These are phyloP conservation scores for Micromesistius poutassou DNA, from an alignment of 2,797 vertebrate genomes.

Conservation along the genomic window DNA sequence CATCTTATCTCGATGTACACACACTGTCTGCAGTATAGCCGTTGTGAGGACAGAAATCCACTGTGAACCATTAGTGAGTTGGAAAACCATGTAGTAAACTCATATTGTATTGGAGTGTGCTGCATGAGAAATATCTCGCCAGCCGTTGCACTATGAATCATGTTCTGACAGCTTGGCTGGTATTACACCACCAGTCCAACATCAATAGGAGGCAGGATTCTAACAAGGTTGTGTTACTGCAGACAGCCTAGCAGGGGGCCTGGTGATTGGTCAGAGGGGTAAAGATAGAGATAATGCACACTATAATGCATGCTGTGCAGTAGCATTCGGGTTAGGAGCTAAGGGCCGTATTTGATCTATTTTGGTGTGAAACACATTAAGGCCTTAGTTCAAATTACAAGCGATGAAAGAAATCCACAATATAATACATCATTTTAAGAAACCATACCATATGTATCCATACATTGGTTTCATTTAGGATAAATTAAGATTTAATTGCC, in stretches of 20 bases:
- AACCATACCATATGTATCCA: too few relatives aligned
- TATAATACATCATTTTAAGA: too few relatives aligned
- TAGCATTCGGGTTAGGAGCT: neutral
- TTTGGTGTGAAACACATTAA: too few relatives aligned
- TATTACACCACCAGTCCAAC: neutral
- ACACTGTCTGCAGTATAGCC: neutral
- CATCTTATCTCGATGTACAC: neutral
- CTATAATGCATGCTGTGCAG: neutral
- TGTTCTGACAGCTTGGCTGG: neutral
- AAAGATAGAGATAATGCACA: neutral
- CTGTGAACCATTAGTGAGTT: neutral
- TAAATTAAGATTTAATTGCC: too few relatives aligned
- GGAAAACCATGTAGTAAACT: too few relatives aligned
- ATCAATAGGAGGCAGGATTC: neutral
- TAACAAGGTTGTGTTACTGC: slow-evolving; percentile 1
- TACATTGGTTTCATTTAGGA: too few relatives aligned
- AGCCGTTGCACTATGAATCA: neutral
- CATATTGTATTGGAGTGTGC: neutral
- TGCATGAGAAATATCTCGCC: neutral
- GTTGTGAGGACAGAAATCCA: neutral
- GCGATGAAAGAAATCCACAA: too few relatives aligned
- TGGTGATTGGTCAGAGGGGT: neutral
- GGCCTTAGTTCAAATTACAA: too few relatives aligned
- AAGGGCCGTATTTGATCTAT: too few relatives aligned
- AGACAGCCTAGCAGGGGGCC: neutral